Evolutionary conservation across 2,113 vertebrate species (phyloP), one percentile per base, ranked within the genome.

Genomic region (Petrocephalus microphthalmus): DNA sequence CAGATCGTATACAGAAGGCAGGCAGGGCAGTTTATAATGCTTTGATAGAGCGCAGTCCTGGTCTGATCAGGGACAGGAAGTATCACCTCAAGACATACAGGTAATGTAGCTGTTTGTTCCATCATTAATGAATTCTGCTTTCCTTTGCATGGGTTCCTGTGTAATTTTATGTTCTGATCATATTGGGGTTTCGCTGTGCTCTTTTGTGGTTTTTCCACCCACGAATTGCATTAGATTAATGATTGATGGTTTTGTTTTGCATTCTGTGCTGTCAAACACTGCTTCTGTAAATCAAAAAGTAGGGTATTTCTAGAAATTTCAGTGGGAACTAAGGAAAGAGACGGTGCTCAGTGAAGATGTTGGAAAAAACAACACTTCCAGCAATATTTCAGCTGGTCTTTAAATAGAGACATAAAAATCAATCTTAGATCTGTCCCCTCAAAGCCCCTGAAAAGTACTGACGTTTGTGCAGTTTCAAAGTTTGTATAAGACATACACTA

Each of bases 11-110:
- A 33, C 93, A 97, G 88, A 94, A 97, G 88, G 97, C 98, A 0
- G 97, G 96, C 0, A 96, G 94, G 82, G 95, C 96, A 5, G 95
- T 99, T 60, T 94, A 95, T 13, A 91, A 90, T 0, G 93, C 96
- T 7, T 93, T 99, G 86, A 94, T 94, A 56, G 93, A 91, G 90
- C 93, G 92, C 91, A 96, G 92, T 85, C 97, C 96, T 0, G 90
- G 92, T 57, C 94, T 99, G 90, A 96, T 99, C 94, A 95, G 97
- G 19, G 98, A 99, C 86, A 93, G 97, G 60, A 99, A 99, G 86
- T 91, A 99, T 90, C 98, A 98, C 89, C 97, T 99, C 0, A 95
- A 97, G 89, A 97, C 96, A 4, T 94, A 97, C 93, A 96, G 97
- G 98, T 99, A 90, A 29, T 88, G 22, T 56, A n/a, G 8, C 19